These are phyloP conservation scores for Triplophysa bombifrons DNA, from an alignment of 2,797 vertebrate genomes.

Conservation along the genomic window DNA sequence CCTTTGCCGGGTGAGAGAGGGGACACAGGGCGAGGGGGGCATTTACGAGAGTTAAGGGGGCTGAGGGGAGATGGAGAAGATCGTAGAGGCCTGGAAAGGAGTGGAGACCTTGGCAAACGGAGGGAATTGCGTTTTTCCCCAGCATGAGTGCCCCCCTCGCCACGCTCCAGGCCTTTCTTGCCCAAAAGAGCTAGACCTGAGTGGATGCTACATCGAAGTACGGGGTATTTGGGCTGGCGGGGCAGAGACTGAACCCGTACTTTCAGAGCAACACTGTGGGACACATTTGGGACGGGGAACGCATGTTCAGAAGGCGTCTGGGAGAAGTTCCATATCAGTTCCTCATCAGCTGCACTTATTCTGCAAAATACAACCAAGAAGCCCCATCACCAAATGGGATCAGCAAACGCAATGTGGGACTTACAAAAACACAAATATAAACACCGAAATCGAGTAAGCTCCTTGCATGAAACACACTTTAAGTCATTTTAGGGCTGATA, in stretches of 20 bases:
- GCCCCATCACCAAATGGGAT: not conserved
- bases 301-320: constrained; percentile 94
- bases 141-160: constrained; percentile 69
- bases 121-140: constrained; percentile 72
- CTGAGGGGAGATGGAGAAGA: constrained; percentile 71
- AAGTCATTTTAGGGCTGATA: not conserved
- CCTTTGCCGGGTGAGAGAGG: constrained; percentile 78
- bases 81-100: constrained; percentile 74
- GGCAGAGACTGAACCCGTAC: constrained; percentile 96
- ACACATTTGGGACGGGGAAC: constrained; percentile 95
- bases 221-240: constrained; percentile 93
- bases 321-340: constrained; percentile 92
- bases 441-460: not conserved
- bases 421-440: not conserved
- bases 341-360: constrained; percentile 94
- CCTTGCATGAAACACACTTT: not conserved
- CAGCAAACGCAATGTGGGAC: not conserved
- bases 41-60: constrained; percentile 68
- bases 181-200: constrained; percentile 62
- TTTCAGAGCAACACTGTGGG: constrained; percentile 95
- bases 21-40: constrained; percentile 70
- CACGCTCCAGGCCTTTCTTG: constrained; percentile 69
- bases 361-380: constrained; percentile 71
- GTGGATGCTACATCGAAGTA: constrained; percentile 95
- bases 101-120: constrained; percentile 74